These are phyloP conservation scores for Hesperophylax magnus DNA, from an alignment of 1,140 invertebrate species.

Conservation along the genomic window DNA sequence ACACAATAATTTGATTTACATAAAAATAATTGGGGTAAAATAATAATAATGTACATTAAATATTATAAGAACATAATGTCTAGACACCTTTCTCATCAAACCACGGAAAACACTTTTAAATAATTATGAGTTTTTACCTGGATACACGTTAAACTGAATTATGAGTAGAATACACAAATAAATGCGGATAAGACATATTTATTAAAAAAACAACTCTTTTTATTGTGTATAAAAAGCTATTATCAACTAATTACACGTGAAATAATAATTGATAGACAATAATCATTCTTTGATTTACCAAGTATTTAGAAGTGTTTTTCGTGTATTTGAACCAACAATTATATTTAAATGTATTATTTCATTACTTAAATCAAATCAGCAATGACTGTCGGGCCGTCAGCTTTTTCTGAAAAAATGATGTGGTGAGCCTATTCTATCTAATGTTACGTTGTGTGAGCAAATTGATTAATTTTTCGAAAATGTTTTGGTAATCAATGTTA, in stretches of 20 bases:
- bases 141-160: background rate
- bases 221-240: background rate
- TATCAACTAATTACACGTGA: background rate
- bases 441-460: background rate
- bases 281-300: background rate
- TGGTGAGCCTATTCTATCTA: background rate
- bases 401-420: background rate
- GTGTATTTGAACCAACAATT: background rate
- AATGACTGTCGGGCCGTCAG: background rate
- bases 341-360: slow-evolving; percentile 5
- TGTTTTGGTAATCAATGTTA: background rate
- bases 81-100: slow-evolving; percentile 45
- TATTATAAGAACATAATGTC: slow-evolving; percentile 48
- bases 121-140: background rate
- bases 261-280: background rate
- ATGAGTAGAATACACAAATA: background rate
- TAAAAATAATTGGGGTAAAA: slow-evolving; percentile 14
- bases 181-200: background rate
- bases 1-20: slow-evolving; percentile 29
- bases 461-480: background rate
- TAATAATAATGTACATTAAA: slow-evolving; percentile 55
- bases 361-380: slow-evolving; percentile 31
- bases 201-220: background rate
- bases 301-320: slow-evolving; percentile 20
- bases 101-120: slow-evolving; percentile 7